Evolutionary conservation across 2,888 invertebrate genomes (phyloP), one percentile per base, ranked within the genome.

Genomic region (Coenonympha glycerion): DNA sequence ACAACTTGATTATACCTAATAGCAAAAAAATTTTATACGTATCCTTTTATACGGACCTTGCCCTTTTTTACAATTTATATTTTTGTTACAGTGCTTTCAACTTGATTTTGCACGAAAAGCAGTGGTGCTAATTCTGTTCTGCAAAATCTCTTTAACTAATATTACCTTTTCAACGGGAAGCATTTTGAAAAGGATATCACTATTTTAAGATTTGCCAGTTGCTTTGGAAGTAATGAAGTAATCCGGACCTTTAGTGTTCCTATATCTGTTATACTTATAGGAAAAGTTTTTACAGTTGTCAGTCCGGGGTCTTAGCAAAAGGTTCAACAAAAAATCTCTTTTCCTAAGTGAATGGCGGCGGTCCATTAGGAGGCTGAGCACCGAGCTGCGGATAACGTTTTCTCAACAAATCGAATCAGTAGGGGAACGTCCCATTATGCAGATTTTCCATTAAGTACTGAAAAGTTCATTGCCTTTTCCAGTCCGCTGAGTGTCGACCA

Each of bases 361-460:
- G 72, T 73, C 76, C 79, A 79, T 82, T 81, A 81, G 69, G 65
- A 69, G 59, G 64, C 56, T 58, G 56, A 58, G 48, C 51, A 59
- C 58, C 57, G 63, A 59, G 62, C 65, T 64, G 65, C 60, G 66
- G 66, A 62, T 71, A 76, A 76, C 73, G 72, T 73, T 71, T 71
- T 74, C 67, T 62, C 64, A 70, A 72, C 71, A 78, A 83, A 85
- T 84, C 81, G 78, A 84, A 83, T 83, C 77, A 77, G 64, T 62
- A 61, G 60, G 67, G 70, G 66, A 72, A 69, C 65, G 68, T 70
- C 66, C 81, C 79, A 80, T 84, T 84, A 82, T 84, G 82, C 71
- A 82, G 79, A 84, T 82, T 81, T 84, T 78, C 79, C 79, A 78
- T 83, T 83, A n/a, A n/a, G n/a, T n/a, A 80, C 69, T 73, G 73